Conservation (phyloP, 2,888 invertebrate species). For the Euphydryas editha region DNA sequence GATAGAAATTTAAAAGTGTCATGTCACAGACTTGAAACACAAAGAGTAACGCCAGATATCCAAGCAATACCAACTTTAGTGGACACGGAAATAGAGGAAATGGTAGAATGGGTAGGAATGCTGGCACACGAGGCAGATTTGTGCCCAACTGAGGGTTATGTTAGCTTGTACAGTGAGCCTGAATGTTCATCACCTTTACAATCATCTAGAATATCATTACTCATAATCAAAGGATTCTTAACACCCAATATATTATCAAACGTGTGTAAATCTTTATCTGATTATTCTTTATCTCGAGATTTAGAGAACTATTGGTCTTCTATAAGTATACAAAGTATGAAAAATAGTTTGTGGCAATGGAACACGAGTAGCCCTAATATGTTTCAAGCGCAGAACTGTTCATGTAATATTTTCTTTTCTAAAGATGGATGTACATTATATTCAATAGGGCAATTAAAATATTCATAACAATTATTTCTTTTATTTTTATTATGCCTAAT, state of each 20-base stretch:
- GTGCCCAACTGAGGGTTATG: constrained; percentile 58
- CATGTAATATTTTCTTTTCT: constrained; percentile 65
- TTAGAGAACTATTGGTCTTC: constrained; percentile 64
- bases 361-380: constrained; percentile 54
- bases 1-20: constrained; percentile 57
- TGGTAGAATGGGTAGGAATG: constrained; percentile 76
- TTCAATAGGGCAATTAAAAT: constrained; percentile 71
- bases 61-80: constrained; percentile 60
- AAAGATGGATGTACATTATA: constrained; percentile 52
- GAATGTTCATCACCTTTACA: constrained; percentile 59
- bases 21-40: constrained; percentile 50
- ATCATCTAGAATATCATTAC: constrained; percentile 61
- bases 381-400: constrained; percentile 69
- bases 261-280: constrained; percentile 53
- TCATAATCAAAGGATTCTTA: constrained; percentile 65
- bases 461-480: constrained; percentile 52
- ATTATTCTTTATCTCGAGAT: constrained; percentile 56
- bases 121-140: constrained; percentile 59
- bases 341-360: constrained; percentile 69
- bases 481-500: constrained; percentile 20
- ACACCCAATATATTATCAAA: constrained; percentile 54
- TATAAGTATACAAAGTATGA: constrained; percentile 66
- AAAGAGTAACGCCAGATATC: constrained; percentile 55
- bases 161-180: constrained; percentile 67
- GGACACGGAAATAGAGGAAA: constrained; percentile 63